Base-by-base conservation (phyloP, 2,113 vertebrate species). In the Lucifuga dentata region DNA sequence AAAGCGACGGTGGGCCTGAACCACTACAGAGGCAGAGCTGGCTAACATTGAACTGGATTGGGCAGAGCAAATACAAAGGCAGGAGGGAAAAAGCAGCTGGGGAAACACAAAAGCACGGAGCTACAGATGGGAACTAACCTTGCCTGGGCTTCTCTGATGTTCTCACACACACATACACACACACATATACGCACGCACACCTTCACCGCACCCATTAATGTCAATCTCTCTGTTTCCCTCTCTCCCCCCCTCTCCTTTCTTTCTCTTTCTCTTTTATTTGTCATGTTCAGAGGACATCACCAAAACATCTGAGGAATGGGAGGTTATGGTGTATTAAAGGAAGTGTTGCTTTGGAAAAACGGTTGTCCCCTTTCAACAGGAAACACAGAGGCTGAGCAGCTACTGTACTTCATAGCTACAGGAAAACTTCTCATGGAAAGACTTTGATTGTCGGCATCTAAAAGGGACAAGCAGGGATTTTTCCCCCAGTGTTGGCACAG, bases 91-190 rank as follows among this genome's bases (percentile, higher is more conserved):
- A 91, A 82, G 83, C 81, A 86, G 85, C 88, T 78, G 72, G 73
- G 76, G 68, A 74, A 87, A 75, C 79, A 86, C 80, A 85, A 86
- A 87, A 84, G 81, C 67, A 78, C 80, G 72, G 53, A 84, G 69
- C 83, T 81, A 76, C 90, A 91, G 88, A 83, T 81, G 81, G 84
- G 85, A 88, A 73, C 86, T 89, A 89, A 89, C 87, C 89, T 91
- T 82, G 74, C 71, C 72, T 78, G 55, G 49, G 65, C 85, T 81
- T 73, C 80, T 91, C 83, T 90, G 86, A 90, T 90, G 86, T 90
- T 88, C 74, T 81, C 76, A 71, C 58, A 76, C 75, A 84, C 62
- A 73, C 72, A 46, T 49, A 29, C 26, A 29, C 26, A 29, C 3
- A 29, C 26, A 29, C 26, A 29, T 8, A 57, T 20, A 23, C 56